A percentile compares a stretch with the other conserved stretches of the same genome.
Conservation (phyloP, 1,140 invertebrate genomes). For the Chironomus striatipennis region DNA sequence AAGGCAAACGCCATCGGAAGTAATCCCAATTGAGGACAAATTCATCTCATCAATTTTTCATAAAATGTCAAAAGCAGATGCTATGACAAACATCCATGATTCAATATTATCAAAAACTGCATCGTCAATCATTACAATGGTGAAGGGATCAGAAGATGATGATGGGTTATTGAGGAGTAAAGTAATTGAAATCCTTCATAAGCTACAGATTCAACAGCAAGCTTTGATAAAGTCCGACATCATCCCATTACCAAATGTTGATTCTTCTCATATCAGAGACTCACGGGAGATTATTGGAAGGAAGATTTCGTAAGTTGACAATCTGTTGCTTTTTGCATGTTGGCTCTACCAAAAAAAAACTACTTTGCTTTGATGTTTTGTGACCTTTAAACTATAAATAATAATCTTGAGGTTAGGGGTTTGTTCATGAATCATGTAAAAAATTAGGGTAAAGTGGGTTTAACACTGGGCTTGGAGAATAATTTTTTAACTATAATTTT, state of each 20-base stretch:
- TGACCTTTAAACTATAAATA: too few species aligned
- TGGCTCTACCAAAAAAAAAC: too few species aligned
- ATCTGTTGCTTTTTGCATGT: not conserved
- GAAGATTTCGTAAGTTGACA: not conserved
- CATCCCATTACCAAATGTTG: not conserved
- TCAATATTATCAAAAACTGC: not conserved
- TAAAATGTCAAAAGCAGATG: not conserved
- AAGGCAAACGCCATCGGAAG: not conserved
- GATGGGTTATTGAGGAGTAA: not conserved
- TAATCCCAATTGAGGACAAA: not conserved
- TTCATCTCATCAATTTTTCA: conserved; percentile 9
- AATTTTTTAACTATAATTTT: too few species aligned
- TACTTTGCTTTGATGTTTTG: too few species aligned
- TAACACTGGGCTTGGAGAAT: too few species aligned
- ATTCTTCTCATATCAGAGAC: not conserved
- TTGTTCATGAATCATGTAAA: too few species aligned
- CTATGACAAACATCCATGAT: not conserved
- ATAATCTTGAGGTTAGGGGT: too few species aligned
- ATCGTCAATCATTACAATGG: conserved; percentile 16
- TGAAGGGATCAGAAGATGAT: not conserved
- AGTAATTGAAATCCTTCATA: not conserved
- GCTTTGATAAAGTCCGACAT: not conserved
- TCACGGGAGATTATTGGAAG: not conserved
- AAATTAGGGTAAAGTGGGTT: too few species aligned
- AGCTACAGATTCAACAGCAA: not conserved